Evolutionary conservation across 2,113 vertebrate genomes (phyloP), one percentile per base, ranked within the genome.

Genomic region (Tichodroma muraria): DNA sequence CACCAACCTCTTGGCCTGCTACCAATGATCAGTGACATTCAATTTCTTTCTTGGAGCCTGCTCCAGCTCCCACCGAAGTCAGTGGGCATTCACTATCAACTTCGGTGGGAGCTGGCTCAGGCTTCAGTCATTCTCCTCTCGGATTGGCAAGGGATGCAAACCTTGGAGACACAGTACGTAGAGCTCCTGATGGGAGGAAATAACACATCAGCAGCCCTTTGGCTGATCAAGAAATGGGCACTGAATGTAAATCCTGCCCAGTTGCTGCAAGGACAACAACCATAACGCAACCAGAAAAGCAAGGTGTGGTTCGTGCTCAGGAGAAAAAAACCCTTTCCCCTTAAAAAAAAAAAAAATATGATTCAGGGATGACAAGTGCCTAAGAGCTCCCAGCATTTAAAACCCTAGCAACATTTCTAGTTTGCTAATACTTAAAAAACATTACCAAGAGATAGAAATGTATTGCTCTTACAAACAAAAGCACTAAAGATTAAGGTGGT

Each of bases 71-170:
- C 49, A 86, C 40, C 33, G 91, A 91, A 92, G 69, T 88, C 91
- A 75, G 69, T 8, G 69, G 69, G 82, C 60, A 85, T 94, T 91
- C 95, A 75, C 52, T 40, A 60, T 15, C 86, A 42, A 15, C 79
- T 90, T 83, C 90, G 65, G 80, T 53, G 56, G 85, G 90, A 96
- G 82, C 88, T 97, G 95, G 95, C 94, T 95, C 96, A 24, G 60
- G 11, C 33, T 85, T 64, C 72, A 28, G 56, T 80, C 80, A 69
- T 94, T 97, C 96, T 96, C 90, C 90, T 70, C 88, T 92, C 90
- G 92, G 94, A 88, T 69, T 94, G 90, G 94, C 93, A 90, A 77
- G 64, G 89, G 82, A 95, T 76, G 93, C 68, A 88, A 93, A 95
- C 3, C 23, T 75, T 90, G 54, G 47, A 81, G 93, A 90, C 14